Evolutionary conservation across 2,797 vertebrate genomes (phyloP), one percentile per base, ranked within the genome.

Genomic region (Cyprinodon diabolis): DNA sequence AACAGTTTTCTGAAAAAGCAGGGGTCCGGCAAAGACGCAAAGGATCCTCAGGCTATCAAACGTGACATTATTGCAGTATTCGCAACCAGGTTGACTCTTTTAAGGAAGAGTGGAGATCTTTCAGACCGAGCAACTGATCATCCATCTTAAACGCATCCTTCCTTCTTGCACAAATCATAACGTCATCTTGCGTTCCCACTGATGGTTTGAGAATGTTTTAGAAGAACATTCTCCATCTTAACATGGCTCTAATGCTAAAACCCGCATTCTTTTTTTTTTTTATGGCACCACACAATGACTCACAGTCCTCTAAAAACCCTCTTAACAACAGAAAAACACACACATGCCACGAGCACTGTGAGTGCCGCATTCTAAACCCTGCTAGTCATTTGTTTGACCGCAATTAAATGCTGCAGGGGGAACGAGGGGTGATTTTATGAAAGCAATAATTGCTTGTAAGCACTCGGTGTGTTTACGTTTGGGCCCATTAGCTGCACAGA

Each of bases 401-500:
- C 92, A 94, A 94, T 95, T 94, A 94, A 94, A 94, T 82, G 86
- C 87, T 93, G 93, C 91, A 94, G 91, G 90, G 62, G 90, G 92
- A 92, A 82, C 80, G 82, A 88, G 83, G 82, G 91, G 87, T 88
- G 90, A 94, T 95, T 94, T 95, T 95, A 94, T 93, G 90, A 92
- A 92, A 89, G 90, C 90, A 94, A 93, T 94, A 94, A 95, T 94
- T 94, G 94, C 93, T 94, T 93, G 92, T 93, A 93, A 94, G 93
- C 87, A 90, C 92, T 92, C 73, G 78, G 90, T 82, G 89, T 94
- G 93, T 95, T 95, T 95, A 96, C 77, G 88, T 94, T 93, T 87
- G 91, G 91, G 91, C 90, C 93, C 93, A 94, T 95, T 94, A 94
- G 92, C 93, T 89, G 85, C 86, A 88, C 85, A 94, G 93, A 95